Base-by-base conservation (phyloP, 2,797 vertebrate species). In the Eleutherodactylus coqui region DNA sequence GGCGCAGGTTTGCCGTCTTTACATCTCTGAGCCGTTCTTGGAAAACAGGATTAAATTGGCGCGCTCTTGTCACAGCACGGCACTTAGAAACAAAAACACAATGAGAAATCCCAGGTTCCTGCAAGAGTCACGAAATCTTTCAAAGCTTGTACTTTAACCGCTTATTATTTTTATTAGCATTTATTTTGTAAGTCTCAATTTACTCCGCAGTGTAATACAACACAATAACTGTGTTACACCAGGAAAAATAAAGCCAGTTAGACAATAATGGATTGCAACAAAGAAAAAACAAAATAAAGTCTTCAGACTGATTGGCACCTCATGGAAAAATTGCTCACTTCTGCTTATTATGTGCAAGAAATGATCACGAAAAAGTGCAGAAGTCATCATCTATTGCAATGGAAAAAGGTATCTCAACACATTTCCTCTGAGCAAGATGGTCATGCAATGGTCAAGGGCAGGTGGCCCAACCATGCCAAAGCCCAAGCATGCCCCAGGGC, bases 91-190 rank as follows among this genome's bases (percentile, higher is more conserved):
- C 49, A 55, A 55, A 41, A 55, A 55, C 79, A 81, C 67, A 43
- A 58, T 19, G 43, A 82, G 2, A 36, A 49, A 34, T 45, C 43
- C 43, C 34, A 43, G 80, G 36, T 82, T 36, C 80, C 34, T 27
- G 49, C 21, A 3, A 55, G 49, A 55, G 17, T 14, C 49, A 41
- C 10, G n/a, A 72, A 72, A 72, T 43, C 34, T 58, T 38, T 55
- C 49, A 73, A 29, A 58, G 24, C 64, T 19, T 2, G 5, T 4
- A 36, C 62, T 72, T 55, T 55, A 53, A 43, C 67, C 17, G 34
- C 49, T 82, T 55, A 82, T 82, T 82, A 82, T 49, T 72, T 81
- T 81, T 81, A 69, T 69, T 69, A 13, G 36, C 55, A 43, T 82
- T 82, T 82, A 55, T 55, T 72, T 55, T 29, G 14, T 29, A 55